Evolutionary conservation across 2,797 vertebrate genomes (phyloP), one percentile per base, ranked within the genome.

Genomic region (Paedocypris micromegethes): DNA sequence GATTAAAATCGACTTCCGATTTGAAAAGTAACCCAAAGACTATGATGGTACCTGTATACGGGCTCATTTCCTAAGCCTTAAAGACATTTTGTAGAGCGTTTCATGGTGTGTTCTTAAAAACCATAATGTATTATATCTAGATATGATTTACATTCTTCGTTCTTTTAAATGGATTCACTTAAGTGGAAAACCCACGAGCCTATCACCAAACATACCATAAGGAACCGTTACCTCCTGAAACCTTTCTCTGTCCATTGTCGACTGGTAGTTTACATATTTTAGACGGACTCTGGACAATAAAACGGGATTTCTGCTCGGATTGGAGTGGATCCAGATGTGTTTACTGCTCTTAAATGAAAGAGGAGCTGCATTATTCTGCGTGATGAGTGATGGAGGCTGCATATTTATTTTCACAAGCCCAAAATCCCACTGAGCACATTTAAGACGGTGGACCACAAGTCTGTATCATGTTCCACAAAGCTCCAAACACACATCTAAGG

Each of bases 401-500:
- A 8, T 51, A 48, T 9, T 71, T 60, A 53, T 68, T 65, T 68
- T 74, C 55, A 57, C 46, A 23, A 59, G 67, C 55, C 9, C 23
- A 44, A 42, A 47, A 63, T 52, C 68, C 51, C 57, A 43, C 39
- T 6, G 64, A 60, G 52, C 2, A n/a, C 40, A 52, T 60, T 72
- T 60, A 72, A 57, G 43, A 37, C 7, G n/a, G 43, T 9, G 2
- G 44, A 42, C 38, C 49, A 64, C 43, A 66, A 67, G 8, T 41
- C 23, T 37, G 60, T 73, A 64, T 73, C 66, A 59, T 46, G 46
- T 70, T 70, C 61, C 55, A 54, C 52, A 43, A 47, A 58, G 4
- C 45, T 37, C 47, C 46, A 47, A 69, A 39, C 9, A 23, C 58
- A 9, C 46, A 58, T 65, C 62, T 66, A 38, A 50, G 52, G 58